Evolutionary conservation across 2,888 invertebrate species (phyloP), one percentile per base, ranked within the genome.

Genomic region (Euplagia quadripunctaria): DNA sequence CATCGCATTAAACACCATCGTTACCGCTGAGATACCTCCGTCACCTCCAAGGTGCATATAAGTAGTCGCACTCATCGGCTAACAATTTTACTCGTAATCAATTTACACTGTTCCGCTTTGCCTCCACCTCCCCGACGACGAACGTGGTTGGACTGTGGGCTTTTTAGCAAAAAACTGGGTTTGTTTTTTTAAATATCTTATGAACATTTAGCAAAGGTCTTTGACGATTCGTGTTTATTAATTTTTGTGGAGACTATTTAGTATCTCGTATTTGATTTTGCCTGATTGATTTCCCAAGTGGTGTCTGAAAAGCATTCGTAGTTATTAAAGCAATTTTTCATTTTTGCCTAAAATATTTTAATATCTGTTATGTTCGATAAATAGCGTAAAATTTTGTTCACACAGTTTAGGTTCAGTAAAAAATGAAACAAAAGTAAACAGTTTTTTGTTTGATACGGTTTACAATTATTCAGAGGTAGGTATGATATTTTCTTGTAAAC

Each of bases 31-130:
- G 69, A 31, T 31, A 64, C 66, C 58, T 65, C 55, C 64, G 55
- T 67, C 66, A 66, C 69, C 63, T 74, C 85, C 88, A 83, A 92
- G 93, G 92, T 89, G 93, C 93, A 91, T 90, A 91, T 94, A 94
- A 94, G 92, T 92, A 93, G 92, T 89, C 82, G 83, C 77, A 82
- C 85, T 88, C 88, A 86, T 88, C 87, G 89, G 85, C 88, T 91
- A 93, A 93, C 93, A 91, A 87, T 93, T 94, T 94, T 92, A 93
- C 91, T 91, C 88, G 90, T 94, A 94, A 94, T 94, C 93, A 93
- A 90, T 94, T 94, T 94, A 93, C 87, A 80, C 77, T 82, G 86
- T 85, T 84, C 86, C 87, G 82, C 87, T 87, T 87, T 85, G 79
- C 85, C 90, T 83, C 82, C 80, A 80, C 86, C 87, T 87, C 87